These are phyloP conservation scores for Hirudo medicinalis DNA, from an alignment of 1,140 invertebrate genomes.

Conservation along the genomic window DNA sequence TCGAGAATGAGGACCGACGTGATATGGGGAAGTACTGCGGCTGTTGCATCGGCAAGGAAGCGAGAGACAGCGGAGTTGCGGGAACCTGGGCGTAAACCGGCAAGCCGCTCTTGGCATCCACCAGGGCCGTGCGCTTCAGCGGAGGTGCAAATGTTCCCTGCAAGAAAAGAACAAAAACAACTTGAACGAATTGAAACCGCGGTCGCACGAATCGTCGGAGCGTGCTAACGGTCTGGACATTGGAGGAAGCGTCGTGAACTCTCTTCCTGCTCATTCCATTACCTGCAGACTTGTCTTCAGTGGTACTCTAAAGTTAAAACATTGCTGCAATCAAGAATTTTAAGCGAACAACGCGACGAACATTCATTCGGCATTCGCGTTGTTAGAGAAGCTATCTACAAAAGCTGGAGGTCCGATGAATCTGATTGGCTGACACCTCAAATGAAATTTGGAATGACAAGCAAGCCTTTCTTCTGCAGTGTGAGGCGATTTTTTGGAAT, in stretches of 20 bases:
- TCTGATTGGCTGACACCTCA: no score
- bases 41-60: not conserved
- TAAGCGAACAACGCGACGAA: no score
- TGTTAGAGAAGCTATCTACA: no score
- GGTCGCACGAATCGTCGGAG: not conserved
- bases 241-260: not conserved
- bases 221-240: not conserved
- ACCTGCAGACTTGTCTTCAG: not conserved
- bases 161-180: not conserved
- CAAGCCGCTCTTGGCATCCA: constrained; percentile 14
- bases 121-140: constrained; percentile 9
- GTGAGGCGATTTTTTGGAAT: no score
- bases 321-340: no score
- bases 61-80: not conserved
- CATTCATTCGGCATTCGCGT: no score
- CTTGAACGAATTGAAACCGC: not conserved
- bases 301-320: not conserved
- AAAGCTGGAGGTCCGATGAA: no score
- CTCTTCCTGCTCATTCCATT: not conserved
- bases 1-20: not conserved
- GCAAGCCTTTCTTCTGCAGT: no score
- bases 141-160: not conserved
- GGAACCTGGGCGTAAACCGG: constrained; percentile 12
- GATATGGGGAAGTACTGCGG: constrained; percentile 15
- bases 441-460: no score